phyloP scores from a whole-genome alignment of 2,888 invertebrate genomes.

The Aricia artaxerxes region DNA sequence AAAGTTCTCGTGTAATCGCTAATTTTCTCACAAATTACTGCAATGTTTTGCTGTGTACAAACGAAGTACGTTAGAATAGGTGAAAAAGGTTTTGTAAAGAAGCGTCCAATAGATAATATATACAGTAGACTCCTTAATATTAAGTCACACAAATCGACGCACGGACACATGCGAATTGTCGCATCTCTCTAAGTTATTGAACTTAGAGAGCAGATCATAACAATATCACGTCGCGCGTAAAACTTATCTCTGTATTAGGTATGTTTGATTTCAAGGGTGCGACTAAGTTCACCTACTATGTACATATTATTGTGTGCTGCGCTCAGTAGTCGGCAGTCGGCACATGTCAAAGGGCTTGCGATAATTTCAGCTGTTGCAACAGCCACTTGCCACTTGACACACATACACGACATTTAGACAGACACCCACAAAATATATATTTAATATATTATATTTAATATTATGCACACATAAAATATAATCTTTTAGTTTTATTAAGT shows the following conservation, averaged over 20 bases:
- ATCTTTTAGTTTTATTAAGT: not conserved
- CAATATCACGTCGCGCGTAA: not conserved
- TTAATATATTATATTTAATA: not conserved
- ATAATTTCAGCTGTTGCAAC: slow-evolving; percentile 61
- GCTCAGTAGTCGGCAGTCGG: slow-evolving; percentile 33
- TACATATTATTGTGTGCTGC: not conserved
- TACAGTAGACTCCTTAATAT: not conserved
- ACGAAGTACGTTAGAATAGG: slow-evolving; percentile 44
- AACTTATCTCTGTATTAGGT: no score
- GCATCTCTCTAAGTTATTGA: no score
- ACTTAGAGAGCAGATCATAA: not conserved
- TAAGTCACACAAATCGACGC: not conserved
- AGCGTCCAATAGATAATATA: slow-evolving; percentile 34
- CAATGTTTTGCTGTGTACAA: slow-evolving; percentile 17
- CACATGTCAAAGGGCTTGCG: slow-evolving; percentile 70
- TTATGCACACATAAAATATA: slow-evolving; percentile 42
- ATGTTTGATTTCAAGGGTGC: no score
- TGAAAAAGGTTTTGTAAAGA: slow-evolving; percentile 24
- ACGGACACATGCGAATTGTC: not conserved
- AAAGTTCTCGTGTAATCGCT: not conserved
- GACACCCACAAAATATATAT: slow-evolving; percentile 34
- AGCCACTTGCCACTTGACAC: slow-evolving; percentile 71
- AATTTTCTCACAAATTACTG: slow-evolving; percentile 7
- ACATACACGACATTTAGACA: slow-evolving; percentile 52
- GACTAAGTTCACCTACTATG: no score